Conservation (phyloP, 1,140 invertebrate species). For the Drosophila equinoxialis region DNA sequence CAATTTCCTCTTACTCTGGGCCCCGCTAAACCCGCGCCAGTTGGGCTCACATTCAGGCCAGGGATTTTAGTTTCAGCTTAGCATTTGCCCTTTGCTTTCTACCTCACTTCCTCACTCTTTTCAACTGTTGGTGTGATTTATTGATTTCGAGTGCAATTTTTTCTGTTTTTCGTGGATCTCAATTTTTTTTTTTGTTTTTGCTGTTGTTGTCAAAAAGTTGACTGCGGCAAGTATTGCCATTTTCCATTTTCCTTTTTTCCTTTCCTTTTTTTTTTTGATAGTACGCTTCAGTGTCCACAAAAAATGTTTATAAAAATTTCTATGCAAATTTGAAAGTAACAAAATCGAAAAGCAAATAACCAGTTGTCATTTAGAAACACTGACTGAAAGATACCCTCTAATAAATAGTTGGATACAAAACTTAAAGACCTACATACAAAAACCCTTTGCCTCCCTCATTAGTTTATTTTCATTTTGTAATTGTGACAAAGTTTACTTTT, state of each 20-base stretch:
- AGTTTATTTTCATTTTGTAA: too few species aligned
- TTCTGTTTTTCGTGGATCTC: conserved; percentile 40
- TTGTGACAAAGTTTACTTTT: too few species aligned
- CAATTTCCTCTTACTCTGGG: background rate
- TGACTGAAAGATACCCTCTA: background rate
- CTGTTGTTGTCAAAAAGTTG: conserved; percentile 39
- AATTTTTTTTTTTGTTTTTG: background rate
- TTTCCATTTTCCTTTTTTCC: conserved; percentile 11
- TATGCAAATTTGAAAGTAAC: conserved; percentile 33
- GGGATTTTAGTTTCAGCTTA: conserved; percentile 58
- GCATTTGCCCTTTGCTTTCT: conserved; percentile 21
- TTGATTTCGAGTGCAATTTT: conserved; percentile 75
- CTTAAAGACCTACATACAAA: too few species aligned
- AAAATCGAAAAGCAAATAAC: conserved; percentile 51
- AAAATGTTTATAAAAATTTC: conserved; percentile 62
- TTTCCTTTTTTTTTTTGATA: background rate
- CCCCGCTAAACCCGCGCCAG: background rate
- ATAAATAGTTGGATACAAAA: background rate
- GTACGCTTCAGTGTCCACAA: conserved; percentile 40
- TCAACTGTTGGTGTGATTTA: conserved; percentile 58
- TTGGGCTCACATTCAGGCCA: background rate
- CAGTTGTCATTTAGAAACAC: background rate
- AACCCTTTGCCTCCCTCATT: too few species aligned
- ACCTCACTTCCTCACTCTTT: background rate
- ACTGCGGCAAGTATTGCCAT: conserved; percentile 40